Evolutionary conservation across 2,797 vertebrate species (phyloP), one percentile per base, ranked within the genome.

Genomic region (Sylvia borin): DNA sequence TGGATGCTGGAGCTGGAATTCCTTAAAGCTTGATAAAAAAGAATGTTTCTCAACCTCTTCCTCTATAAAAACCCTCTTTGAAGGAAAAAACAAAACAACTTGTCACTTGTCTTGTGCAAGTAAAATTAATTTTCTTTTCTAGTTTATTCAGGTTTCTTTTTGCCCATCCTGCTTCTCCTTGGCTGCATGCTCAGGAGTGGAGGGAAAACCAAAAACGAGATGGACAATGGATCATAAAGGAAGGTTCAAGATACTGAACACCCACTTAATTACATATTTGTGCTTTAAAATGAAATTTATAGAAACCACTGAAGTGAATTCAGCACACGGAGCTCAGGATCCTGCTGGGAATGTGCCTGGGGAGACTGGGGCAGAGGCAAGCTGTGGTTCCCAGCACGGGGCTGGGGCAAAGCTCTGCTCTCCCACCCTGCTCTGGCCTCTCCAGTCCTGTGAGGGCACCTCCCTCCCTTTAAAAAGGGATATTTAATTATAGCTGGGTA

Each of bases 401-500:
- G 27, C 47, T 87, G 7, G 38, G 67, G 66, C 76, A 70, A 74
- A 79, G n/a, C 16, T 95, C 42, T 88, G 70, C 85, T 96, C 94
- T 97, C 96, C 94, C 94, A 93, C 82, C 84, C 79, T 85, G 72
- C 72, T 47, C 54, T 95, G 97, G 95, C 93, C 95, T 96, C 94
- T 64, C 84, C 61, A 70, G 53, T 64, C 81, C 91, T 94, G 78
- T 70, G 83, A 82, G 93, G 78, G 92, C 85, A 94, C 76, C 26
- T 97, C 85, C 53, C 58, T 97, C 84, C 94, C 97, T 90, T 90
- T 92, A 91, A 95, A 95, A 93, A 92, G 96, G 96, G 96, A 97
- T 74, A 96, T 98, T 97, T 96, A 97, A 97, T 98, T 97, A 97
- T 94, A 97, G 88, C 66, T 43, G 70, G 82, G 87, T 95, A 97